Base-by-base conservation (phyloP, 2,113 vertebrate genomes). In the Ammodytes marinus region DNA sequence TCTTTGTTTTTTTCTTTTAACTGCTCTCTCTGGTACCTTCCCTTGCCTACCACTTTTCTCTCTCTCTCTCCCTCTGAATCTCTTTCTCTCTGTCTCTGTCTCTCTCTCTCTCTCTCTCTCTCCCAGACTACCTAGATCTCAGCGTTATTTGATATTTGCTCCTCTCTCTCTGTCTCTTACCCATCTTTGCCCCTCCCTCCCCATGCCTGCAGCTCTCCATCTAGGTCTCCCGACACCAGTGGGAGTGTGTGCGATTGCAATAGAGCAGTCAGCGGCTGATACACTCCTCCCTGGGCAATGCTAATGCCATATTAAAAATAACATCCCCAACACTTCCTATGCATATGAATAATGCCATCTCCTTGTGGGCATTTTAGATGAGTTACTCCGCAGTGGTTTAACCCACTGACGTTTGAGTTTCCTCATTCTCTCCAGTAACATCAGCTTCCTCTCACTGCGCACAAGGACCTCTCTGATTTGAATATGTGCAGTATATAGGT, bases 221-320 rank as follows among this genome's bases (percentile, higher is more conserved):
- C 90, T 88, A 86, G 60, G 83, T 89, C 89, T 91, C 87, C 89
- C 84, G 90, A 91, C 91, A 92, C 85, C 85, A 88, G 89, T 80
- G 77, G 67, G 74, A 69, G 86, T 83, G 87, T 84, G 73, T 85
- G 81, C 83, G 90, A 91, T 91, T 91, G 91, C 93, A 89, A 92
- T 87, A 90, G 90, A 91, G 88, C 86, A 88, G 93, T 94, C 92
- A 91, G 86, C 68, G 83, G 89, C 85, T 86, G 89, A 91, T 86
- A 83, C 87, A 78, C 88, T 89, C 89, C 86, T 91, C 92, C 91
- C 89, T 80, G 87, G 93, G 92, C 93, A 86, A 94, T 94, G 92
- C 90, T 93, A 94, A 94, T 94, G 86, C 90, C 87, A 92, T 91
- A 93, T 94, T 93, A 94, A 93, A 93, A 94, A 94, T 93, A 93